phyloP scores from a whole-genome alignment of 2,888 invertebrate genomes.

The Cremastinae sp. region DNA sequence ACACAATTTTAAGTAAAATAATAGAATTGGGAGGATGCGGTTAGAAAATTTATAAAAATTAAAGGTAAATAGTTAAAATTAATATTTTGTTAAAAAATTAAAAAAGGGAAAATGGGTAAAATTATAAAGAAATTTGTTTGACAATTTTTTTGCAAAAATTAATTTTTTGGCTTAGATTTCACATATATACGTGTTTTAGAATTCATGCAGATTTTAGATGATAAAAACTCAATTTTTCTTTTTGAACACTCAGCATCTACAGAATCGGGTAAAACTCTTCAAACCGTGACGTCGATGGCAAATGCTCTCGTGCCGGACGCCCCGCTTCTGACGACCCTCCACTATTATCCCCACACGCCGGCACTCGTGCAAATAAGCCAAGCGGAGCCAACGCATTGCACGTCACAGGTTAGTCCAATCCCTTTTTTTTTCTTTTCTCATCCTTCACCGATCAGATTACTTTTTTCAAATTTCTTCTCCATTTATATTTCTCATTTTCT shows the following conservation, averaged over 20 bases:
- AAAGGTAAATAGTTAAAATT: too few relatives aligned
- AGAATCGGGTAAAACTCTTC: constrained; percentile 77
- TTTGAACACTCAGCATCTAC: constrained; percentile 69
- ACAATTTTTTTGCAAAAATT: too few relatives aligned
- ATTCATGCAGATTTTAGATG: constrained; percentile 8
- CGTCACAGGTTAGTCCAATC: constrained; percentile 73
- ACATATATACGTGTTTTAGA: too few relatives aligned
- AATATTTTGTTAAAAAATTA: too few relatives aligned
- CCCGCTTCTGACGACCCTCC: constrained; percentile 76
- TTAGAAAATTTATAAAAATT: too few relatives aligned
- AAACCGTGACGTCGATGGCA: constrained; percentile 77
- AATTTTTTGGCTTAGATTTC: too few relatives aligned
- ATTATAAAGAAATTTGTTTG: too few relatives aligned
- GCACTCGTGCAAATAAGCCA: constrained; percentile 77
- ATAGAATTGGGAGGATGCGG: too few relatives aligned
- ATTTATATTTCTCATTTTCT: too few relatives aligned
- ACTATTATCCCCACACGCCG: constrained; percentile 77
- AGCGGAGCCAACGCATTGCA: constrained; percentile 76
- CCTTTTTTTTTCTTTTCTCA: not conserved
- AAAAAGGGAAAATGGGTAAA: too few relatives aligned
- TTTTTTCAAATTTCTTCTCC: too few relatives aligned
- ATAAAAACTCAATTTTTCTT: not conserved
- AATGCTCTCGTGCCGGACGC: constrained; percentile 75
- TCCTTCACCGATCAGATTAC: not conserved
- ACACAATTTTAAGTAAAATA: too few relatives aligned